phyloP scores from a whole-genome alignment of 2,113 vertebrate species.

The Axis porcinus region DNA sequence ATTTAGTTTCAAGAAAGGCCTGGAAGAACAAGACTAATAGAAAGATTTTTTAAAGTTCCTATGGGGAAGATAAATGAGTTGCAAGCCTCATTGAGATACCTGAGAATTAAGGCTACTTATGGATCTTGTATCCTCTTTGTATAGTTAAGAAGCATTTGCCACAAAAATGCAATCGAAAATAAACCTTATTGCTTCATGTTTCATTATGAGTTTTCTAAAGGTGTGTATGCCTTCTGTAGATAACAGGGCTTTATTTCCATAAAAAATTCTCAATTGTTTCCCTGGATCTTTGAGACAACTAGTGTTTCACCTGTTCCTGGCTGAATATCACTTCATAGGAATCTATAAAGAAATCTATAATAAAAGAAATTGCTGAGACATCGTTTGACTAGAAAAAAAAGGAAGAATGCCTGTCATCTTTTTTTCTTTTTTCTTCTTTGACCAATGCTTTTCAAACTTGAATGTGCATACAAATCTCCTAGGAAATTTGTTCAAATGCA shows the following conservation, averaged over 20 bases:
- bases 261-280: not conserved
- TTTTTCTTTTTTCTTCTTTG: not conserved
- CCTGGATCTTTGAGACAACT: not conserved
- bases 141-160: not conserved
- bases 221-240: not conserved
- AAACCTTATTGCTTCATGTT: not conserved
- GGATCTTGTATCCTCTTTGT: not conserved
- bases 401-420: not conserved
- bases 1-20: not conserved
- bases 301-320: not conserved
- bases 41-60: not conserved
- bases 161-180: not conserved
- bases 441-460: not conserved
- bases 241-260: not conserved
- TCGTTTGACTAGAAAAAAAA: conserved; percentile 4
- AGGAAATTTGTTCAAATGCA: not conserved
- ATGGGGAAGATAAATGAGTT: not conserved
- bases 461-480: not conserved
- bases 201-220: not conserved
- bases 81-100: not conserved
- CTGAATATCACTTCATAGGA: not conserved
- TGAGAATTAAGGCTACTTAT: not conserved
- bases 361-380: not conserved
- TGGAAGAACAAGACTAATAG: not conserved
- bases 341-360: not conserved